A percentile compares a stretch with the other conserved stretches of the same genome.
These are phyloP conservation scores for Scophthalmus maximus DNA, from an alignment of 2,113 vertebrate species.

Conservation along the genomic window DNA sequence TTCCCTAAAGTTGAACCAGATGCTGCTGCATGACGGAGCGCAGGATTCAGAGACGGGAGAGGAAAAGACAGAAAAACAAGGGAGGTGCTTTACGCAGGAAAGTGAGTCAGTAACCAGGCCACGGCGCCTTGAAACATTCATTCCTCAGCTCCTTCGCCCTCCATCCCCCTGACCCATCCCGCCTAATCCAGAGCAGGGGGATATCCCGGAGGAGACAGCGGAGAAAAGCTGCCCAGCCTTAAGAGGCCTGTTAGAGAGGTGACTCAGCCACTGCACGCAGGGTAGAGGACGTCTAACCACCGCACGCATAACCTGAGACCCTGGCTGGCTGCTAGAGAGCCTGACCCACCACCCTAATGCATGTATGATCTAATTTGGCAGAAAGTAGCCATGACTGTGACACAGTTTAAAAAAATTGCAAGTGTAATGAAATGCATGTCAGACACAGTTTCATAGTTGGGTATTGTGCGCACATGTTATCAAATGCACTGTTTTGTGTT, in stretches of 20 bases:
- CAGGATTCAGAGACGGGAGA: slow-evolving; percentile 57
- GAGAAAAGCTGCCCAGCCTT: slow-evolving; percentile 31
- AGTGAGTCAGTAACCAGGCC: slow-evolving; percentile 74
- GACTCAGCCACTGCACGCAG: slow-evolving; percentile 58
- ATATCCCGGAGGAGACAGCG: slow-evolving; percentile 48
- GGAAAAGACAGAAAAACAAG: slow-evolving; percentile 74
- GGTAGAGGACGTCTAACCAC: slow-evolving; percentile 31
- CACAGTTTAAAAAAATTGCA: slow-evolving; percentile 42
- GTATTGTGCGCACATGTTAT: not conserved
- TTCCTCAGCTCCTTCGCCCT: slow-evolving; percentile 50
- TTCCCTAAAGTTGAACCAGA: slow-evolving; percentile 79
- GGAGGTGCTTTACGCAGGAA: slow-evolving; percentile 74
- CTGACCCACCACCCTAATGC: slow-evolving; percentile 20
- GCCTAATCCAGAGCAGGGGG: slow-evolving; percentile 30
- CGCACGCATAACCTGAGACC: not conserved
- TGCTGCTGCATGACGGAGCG: slow-evolving; percentile 64
- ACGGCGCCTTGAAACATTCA: slow-evolving; percentile 40
- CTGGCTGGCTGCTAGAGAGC: slow-evolving; percentile 16
- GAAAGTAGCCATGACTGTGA: slow-evolving; percentile 32
- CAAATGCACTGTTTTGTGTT: not conserved
- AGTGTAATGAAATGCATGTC: slow-evolving; percentile 26
- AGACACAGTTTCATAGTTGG: slow-evolving; percentile 13
- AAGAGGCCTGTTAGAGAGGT: slow-evolving; percentile 42
- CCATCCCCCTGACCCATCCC: slow-evolving; percentile 42
- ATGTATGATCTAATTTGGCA: slow-evolving; percentile 43